Percentiles rank a stretch among this genome's conserved stretches.
Conservation (phyloP, 2,797 vertebrate genomes). For the Falco peregrinus region DNA sequence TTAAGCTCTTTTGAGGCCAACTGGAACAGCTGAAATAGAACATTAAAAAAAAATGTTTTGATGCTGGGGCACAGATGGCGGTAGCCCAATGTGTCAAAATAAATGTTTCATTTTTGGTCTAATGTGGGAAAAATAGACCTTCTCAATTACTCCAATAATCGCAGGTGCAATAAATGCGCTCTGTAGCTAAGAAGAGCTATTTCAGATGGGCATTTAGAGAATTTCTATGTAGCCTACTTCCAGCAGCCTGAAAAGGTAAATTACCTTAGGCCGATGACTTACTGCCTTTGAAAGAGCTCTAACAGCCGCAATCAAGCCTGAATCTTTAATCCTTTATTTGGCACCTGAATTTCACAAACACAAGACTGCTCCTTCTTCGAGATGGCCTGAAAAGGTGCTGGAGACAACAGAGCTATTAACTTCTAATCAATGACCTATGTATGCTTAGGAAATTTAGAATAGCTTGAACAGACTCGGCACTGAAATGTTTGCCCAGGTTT, state of each 20-base stretch:
- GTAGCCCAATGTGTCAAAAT: slow-evolving; percentile 60
- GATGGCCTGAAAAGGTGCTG: background rate
- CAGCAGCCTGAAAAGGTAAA: slow-evolving; percentile 19
- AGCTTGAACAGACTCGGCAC: background rate
- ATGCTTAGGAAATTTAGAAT: background rate
- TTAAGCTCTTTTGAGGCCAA: slow-evolving; percentile 59
- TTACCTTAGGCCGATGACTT: slow-evolving; percentile 11
- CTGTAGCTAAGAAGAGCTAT: slow-evolving; percentile 4
- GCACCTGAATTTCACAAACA: slow-evolving; percentile 19
- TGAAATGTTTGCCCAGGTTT: background rate
- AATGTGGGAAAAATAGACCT: slow-evolving; percentile 53
- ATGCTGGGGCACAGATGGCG: slow-evolving; percentile 59
- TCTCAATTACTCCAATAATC: slow-evolving; percentile 53
- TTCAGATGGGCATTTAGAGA: slow-evolving; percentile 22
- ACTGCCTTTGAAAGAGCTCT: slow-evolving; percentile 25
- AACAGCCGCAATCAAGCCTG: background rate
- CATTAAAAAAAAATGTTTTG: slow-evolving; percentile 49
- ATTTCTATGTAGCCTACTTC: background rate
- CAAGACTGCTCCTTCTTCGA: background rate
- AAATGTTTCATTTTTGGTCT: slow-evolving; percentile 61
- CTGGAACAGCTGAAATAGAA: slow-evolving; percentile 63
- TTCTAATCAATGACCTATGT: background rate
- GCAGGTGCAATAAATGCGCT: slow-evolving; percentile 22
- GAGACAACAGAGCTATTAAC: background rate
- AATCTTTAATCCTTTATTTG: slow-evolving; percentile 20